A percentile compares a stretch with the other conserved stretches of the same genome.
phyloP scores from a whole-genome alignment of 2,888 invertebrate species.

The Rosalia funebris region DNA sequence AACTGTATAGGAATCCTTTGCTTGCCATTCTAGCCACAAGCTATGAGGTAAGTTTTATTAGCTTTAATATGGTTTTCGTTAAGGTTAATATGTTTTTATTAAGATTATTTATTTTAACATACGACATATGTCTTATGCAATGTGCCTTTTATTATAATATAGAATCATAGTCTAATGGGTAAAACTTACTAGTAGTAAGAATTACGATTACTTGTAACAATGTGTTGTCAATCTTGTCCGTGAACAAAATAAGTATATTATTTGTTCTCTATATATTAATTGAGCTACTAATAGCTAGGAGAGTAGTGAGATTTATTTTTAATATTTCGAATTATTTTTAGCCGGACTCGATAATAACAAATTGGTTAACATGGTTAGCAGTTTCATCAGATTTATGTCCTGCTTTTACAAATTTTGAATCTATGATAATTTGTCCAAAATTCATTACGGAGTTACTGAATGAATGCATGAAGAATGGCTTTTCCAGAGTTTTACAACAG shows the following conservation, averaged over 20 bases:
- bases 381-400: slow-evolving; percentile 50
- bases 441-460: slow-evolving; percentile 63
- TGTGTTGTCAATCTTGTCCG: no score
- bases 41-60: slow-evolving; percentile 69
- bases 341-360: slow-evolving; percentile 72
- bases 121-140: no score
- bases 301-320: no score
- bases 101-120: no score
- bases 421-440: slow-evolving; percentile 43
- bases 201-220: no score
- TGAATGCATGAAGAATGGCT: slow-evolving; percentile 68
- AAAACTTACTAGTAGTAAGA: no score
- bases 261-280: no score
- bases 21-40: slow-evolving; percentile 75
- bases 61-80: background rate
- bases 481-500: slow-evolving; percentile 70
- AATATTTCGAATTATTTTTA: slow-evolving; percentile 57
- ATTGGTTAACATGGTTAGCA: slow-evolving; percentile 71
- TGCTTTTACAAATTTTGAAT: slow-evolving; percentile 46
- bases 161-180: no score
- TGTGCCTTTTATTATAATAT: no score
- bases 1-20: slow-evolving; percentile 69
- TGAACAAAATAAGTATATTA: no score
- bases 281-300: no score
- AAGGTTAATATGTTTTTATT: no score